Evolutionary conservation across 2,888 invertebrate species (phyloP).

Genomic region (Sinopyrophorus schimmeli): DNA sequence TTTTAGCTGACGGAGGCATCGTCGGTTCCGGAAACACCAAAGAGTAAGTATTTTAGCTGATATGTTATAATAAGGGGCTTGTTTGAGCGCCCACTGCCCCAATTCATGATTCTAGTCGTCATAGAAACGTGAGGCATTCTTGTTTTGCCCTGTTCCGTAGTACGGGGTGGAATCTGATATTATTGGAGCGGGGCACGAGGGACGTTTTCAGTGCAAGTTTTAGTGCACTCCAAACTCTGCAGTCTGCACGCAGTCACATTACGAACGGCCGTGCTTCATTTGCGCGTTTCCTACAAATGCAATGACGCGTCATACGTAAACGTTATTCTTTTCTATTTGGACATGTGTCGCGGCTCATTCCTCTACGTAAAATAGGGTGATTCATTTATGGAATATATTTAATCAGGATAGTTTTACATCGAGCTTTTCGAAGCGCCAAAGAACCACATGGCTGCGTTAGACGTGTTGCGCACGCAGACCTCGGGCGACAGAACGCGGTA

Average conservation of each 20-base stretch:
- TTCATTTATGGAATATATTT: too few species aligned
- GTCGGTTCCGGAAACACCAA: conserved; percentile 48
- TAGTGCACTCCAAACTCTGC: conserved; percentile 43
- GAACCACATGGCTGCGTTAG: conserved; percentile 56
- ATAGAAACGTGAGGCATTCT: conserved; percentile 32
- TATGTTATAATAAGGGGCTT: conserved; percentile 19
- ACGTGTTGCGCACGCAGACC: conserved; percentile 42
- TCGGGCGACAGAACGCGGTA: conserved; percentile 32
- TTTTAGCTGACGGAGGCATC: conserved; percentile 56
- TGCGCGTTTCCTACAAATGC: too few species aligned
- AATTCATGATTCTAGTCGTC: conserved; percentile 29
- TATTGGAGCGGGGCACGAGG: conserved; percentile 28
- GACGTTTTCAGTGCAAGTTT: conserved; percentile 38
- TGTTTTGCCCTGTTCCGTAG: conserved; percentile 31
- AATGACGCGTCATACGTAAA: too few species aligned
- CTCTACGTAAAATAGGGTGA: too few species aligned
- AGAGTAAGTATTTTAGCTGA: conserved; percentile 52
- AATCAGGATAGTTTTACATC: too few species aligned
- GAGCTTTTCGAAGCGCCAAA: conserved; percentile 44
- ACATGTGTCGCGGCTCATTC: too few species aligned
- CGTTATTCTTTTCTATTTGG: too few species aligned
- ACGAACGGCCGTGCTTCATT: conserved; percentile 44
- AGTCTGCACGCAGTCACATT: conserved; percentile 43
- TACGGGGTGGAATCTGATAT: conserved; percentile 34
- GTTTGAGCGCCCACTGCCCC: conserved; percentile 32